Conservation (phyloP, 2,113 vertebrate genomes). For the Poeciliopsis prolifica region DNA sequence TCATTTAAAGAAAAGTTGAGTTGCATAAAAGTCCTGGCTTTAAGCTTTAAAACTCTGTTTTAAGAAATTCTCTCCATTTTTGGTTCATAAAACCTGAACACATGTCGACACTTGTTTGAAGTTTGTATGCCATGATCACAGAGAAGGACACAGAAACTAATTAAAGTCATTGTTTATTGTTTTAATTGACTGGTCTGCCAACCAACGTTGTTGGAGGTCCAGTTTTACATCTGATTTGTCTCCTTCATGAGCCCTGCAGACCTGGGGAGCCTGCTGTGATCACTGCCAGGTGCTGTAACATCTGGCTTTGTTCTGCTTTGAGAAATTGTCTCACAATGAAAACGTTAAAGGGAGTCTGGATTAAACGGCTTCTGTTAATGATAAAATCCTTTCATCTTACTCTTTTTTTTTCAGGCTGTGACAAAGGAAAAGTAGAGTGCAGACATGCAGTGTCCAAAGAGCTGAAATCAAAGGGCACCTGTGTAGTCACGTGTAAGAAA, state of each 20-base stretch:
- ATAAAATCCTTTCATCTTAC: conserved; percentile 55
- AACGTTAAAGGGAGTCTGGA: conserved; percentile 54
- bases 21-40: too few species aligned
- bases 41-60: too few species aligned
- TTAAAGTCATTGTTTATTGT: not conserved
- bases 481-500: conserved; percentile 64
- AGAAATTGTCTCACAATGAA: conserved; percentile 32
- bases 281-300: conserved; percentile 69
- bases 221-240: conserved; percentile 22
- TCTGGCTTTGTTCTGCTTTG: conserved; percentile 58
- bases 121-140: not conserved
- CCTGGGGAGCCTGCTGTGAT: conserved; percentile 40
- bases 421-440: conserved; percentile 28
- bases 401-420: conserved; percentile 44
- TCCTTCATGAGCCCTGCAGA: conserved; percentile 6
- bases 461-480: conserved; percentile 66
- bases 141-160: not conserved
- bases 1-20: too few species aligned
- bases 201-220: not conserved
- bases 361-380: conserved; percentile 51
- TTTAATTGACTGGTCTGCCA: not conserved
- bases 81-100: not conserved
- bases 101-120: not conserved
- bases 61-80: not conserved
- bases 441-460: conserved; percentile 20